Evolutionary conservation across 2,113 vertebrate species (phyloP).

Genomic region (Zosterops borbonicus): DNA sequence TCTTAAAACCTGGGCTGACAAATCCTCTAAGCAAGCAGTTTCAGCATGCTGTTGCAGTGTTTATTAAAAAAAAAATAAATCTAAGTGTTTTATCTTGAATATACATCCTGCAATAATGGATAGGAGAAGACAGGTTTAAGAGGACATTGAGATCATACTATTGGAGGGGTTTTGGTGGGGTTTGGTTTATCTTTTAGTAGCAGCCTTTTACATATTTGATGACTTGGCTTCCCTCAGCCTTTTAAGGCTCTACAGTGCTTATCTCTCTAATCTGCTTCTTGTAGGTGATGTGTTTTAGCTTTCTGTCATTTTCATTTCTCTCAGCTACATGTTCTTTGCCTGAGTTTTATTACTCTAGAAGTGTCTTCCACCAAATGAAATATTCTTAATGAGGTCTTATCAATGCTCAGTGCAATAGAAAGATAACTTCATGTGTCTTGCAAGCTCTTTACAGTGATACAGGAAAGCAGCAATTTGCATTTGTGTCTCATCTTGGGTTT

Average conservation of each 20-base stretch:
- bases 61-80: background rate
- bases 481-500: background rate
- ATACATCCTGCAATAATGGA: background rate
- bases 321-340: background rate
- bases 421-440: background rate
- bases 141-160: background rate
- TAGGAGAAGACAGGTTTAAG: background rate
- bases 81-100: background rate
- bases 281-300: background rate
- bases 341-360: background rate
- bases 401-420: background rate
- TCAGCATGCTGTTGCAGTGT: background rate
- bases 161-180: background rate
- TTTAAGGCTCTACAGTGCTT: background rate
- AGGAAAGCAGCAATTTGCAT: background rate
- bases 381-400: background rate
- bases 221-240: background rate
- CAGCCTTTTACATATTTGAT: background rate
- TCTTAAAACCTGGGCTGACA: background rate
- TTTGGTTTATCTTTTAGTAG: background rate
- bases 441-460: background rate
- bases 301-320: background rate
- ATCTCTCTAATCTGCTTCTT: background rate
- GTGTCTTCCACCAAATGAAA: background rate
- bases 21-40: background rate